Evolutionary conservation across 1,140 invertebrate species (phyloP).

Genomic region (Phortica variegata): DNA sequence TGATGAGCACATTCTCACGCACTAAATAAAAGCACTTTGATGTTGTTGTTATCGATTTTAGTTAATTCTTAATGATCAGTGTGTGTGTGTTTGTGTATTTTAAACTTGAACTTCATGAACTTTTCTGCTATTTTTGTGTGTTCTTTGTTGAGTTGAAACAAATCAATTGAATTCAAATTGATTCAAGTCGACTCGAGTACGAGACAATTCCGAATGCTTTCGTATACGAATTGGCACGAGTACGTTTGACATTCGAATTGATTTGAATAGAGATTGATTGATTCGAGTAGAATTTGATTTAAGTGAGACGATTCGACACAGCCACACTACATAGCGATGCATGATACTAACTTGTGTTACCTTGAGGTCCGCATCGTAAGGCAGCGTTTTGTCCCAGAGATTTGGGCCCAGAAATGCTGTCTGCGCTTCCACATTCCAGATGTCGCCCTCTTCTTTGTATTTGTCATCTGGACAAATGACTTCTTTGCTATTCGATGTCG

Average conservation of each 20-base stretch:
- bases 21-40: too few relatives aligned
- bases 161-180: too few relatives aligned
- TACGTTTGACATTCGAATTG: neutral
- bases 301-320: constrained; percentile 31
- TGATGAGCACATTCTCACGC: constrained; percentile 58
- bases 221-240: neutral
- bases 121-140: neutral
- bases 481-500: constrained; percentile 64
- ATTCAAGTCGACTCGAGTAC: too few relatives aligned
- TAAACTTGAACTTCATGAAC: constrained; percentile 6
- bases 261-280: constrained; percentile 8
- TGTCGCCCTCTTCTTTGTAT: constrained; percentile 78
- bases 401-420: constrained; percentile 92
- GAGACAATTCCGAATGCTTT: neutral
- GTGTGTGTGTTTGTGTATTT: constrained; percentile 1
- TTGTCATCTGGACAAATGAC: constrained; percentile 69
- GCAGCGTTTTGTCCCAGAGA: constrained; percentile 89
- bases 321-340: constrained; percentile 59
- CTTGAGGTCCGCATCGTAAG: constrained; percentile 91
- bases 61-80: too few relatives aligned
- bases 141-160: too few relatives aligned
- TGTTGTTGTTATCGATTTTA: too few relatives aligned
- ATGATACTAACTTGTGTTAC: constrained; percentile 72
- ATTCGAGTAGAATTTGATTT: neutral
- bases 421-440: constrained; percentile 86